A percentile compares a stretch with the other conserved stretches of the same genome.
Conservation (phyloP, 2,113 vertebrate genomes). For the Zosterops borbonicus region DNA sequence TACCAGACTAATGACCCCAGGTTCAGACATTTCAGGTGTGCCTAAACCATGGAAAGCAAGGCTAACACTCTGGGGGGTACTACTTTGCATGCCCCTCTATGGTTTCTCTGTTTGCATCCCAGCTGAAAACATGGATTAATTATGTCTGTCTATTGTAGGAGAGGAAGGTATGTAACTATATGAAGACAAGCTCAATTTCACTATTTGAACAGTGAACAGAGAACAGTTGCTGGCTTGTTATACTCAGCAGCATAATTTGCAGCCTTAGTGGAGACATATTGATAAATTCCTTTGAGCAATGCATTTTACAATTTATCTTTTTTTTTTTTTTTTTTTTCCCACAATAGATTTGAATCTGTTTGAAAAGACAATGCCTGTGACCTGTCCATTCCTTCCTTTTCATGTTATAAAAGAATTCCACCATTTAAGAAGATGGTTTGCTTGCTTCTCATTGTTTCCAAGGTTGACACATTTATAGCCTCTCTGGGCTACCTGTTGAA, state of each 20-base stretch:
- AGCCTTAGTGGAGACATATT: background rate
- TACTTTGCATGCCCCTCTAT: too few relatives aligned
- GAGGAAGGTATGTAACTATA: too few relatives aligned
- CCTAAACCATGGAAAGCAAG: background rate
- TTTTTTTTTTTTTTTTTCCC: background rate
- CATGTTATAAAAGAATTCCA: background rate
- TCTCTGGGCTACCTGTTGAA: background rate
- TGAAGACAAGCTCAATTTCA: background rate
- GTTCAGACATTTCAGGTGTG: background rate
- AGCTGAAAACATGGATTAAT: background rate
- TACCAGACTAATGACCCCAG: background rate
- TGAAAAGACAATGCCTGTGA: background rate
- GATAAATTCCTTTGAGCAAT: background rate
- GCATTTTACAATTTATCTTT: background rate
- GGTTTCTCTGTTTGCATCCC: background rate
- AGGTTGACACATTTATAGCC: too few relatives aligned
- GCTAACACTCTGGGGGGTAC: background rate
- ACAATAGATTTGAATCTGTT: background rate
- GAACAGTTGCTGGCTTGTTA: background rate
- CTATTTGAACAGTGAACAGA: background rate
- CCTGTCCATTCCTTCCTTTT: background rate
- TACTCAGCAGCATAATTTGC: background rate
- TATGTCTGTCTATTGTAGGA: background rate
- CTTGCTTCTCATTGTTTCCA: background rate
- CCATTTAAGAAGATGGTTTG: background rate